These are phyloP conservation scores for Acrobasis suavella DNA, from an alignment of 2,888 invertebrate genomes.

Conservation along the genomic window DNA sequence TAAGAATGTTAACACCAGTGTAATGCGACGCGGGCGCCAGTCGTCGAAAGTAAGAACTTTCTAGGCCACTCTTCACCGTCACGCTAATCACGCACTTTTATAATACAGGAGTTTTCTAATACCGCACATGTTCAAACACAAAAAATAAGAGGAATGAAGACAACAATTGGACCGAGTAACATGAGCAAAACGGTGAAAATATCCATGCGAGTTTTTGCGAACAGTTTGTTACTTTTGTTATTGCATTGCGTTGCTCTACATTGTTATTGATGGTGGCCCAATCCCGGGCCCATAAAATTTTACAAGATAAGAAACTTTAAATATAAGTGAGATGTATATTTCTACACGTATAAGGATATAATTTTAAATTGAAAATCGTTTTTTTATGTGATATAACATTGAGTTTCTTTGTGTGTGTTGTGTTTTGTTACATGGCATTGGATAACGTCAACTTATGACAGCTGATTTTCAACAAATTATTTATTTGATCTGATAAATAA, in stretches of 20 bases:
- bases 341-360: too few relatives aligned
- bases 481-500: too few relatives aligned
- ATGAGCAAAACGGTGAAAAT: neutral
- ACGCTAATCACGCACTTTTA: constrained; percentile 72
- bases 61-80: constrained; percentile 70
- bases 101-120: constrained; percentile 65
- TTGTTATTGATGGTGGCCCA: neutral
- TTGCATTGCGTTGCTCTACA: neutral
- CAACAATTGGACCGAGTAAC: neutral
- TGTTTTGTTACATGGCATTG: too few relatives aligned
- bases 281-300: too few relatives aligned
- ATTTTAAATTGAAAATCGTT: too few relatives aligned
- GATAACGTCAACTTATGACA: too few relatives aligned
- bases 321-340: too few relatives aligned
- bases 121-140: constrained; percentile 26
- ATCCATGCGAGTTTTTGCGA: neutral
- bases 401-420: too few relatives aligned
- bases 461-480: too few relatives aligned
- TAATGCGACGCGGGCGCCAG: constrained; percentile 43
- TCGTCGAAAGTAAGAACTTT: constrained; percentile 74
- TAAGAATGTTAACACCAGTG: constrained; percentile 37
- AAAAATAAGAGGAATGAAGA: constrained; percentile 10
- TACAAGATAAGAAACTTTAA: too few relatives aligned
- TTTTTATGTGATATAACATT: too few relatives aligned
- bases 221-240: neutral